Conservation (phyloP, 2,888 invertebrate species). For the Drosophila rellima region DNA sequence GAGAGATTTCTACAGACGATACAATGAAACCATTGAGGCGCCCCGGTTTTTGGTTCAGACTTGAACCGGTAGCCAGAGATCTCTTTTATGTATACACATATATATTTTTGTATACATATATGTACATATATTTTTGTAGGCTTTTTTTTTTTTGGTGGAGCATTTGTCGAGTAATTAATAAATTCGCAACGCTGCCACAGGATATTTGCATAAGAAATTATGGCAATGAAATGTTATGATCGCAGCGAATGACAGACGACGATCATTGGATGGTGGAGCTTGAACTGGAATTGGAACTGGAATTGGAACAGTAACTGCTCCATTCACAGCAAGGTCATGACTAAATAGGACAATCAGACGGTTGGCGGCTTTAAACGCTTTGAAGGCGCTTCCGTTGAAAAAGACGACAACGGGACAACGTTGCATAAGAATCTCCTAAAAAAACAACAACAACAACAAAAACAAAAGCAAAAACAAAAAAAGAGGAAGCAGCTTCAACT, state of each 20-base stretch:
- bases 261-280: conserved; percentile 25
- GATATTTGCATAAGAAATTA: conserved; percentile 84
- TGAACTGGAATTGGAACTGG: conserved; percentile 19
- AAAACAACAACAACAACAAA: no score
- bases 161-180: conserved; percentile 80
- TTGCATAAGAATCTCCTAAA: conserved; percentile 36
- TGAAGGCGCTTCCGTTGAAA: conserved; percentile 48
- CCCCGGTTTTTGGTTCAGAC: conserved; percentile 19
- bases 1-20: conserved; percentile 43
- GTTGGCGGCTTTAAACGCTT: conserved; percentile 41
- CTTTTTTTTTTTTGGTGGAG: conserved; percentile 17
- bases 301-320: conserved; percentile 3
- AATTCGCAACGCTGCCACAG: conserved; percentile 81
- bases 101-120: background rate
- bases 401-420: conserved; percentile 10
- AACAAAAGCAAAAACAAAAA: background rate
- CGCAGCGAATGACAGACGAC: conserved; percentile 74
- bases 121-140: background rate
- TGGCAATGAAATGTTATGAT: conserved; percentile 84
- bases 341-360: conserved; percentile 8
- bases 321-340: conserved; percentile 39
- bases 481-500: background rate
- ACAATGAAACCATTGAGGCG: conserved; percentile 24
- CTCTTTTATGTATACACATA: background rate
- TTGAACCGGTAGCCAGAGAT: conserved; percentile 54